Base-by-base conservation (phyloP, 2,113 vertebrate species). In the Alosa alosa region DNA sequence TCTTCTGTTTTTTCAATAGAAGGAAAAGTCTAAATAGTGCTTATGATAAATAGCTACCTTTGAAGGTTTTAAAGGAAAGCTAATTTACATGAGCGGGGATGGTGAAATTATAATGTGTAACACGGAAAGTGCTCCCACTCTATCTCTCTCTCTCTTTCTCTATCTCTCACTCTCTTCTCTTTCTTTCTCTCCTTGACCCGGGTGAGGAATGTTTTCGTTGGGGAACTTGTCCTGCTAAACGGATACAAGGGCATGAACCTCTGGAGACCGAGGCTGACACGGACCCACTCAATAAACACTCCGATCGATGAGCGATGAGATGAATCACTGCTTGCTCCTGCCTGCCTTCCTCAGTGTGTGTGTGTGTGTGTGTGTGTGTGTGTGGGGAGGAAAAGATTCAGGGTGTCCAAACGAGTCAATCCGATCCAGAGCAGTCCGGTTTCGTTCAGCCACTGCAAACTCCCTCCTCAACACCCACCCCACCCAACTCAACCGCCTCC, bases 61-160 rank as follows among this genome's bases (percentile, higher is more conserved):
- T 25, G 7, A 36, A 3, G 31, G n/a, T 31, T 72, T 72, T 25
- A 36, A 13, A 25, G n/a, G 31, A 31, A 25, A 13, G 3, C 11
- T 36, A 72, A 72, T 72, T 72, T 31, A 25, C 60, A 72, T 72
- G 64, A 72, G 6, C 10, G 8, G 64, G 64, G 10, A 72, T 64
- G 64, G n/a, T 9, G 8, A 31, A 72, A 72, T 36, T 31, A 1
- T 13, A 72, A 31, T 55, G 9, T 72, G 31, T 36, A 36, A 15
- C 8, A 36, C 64, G n/a, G 60, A 68, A 68, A 72, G n/a, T 72
- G 64, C 36, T 92, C 49, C 86, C 87, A 90, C 89, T 84, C 85
- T 83, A 72, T 90, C 88, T 88, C 81, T 78, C 7, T 72, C 64
- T 68, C 15, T 9, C 25, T 31, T n/a, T 25, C 22, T 5, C 20